Base-by-base conservation (phyloP, 37 sponge, comb jelly and placozoan genomes). In the Beroe ovata region DNA sequence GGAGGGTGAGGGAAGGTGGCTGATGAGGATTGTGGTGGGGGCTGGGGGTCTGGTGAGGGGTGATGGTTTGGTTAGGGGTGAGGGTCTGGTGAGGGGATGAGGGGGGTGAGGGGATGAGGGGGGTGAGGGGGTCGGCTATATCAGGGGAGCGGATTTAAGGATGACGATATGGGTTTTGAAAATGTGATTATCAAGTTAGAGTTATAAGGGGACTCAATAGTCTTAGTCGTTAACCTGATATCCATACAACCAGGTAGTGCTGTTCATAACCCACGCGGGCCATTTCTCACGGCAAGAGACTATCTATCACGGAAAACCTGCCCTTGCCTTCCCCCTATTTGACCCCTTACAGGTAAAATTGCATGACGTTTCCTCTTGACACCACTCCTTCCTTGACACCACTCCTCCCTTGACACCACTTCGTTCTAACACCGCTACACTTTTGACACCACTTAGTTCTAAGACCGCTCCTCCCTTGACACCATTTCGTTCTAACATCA, bases 271-370 rank as follows among this genome's bases (percentile, higher is more conserved):
- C 26, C 84, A 77, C 54, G 84, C 54, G 1, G 84, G 54, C 21
- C 84, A 77, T 35, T 77, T 77, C 28, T 39, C 84, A 0, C 2
- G 84, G 41, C 84, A 77, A 25, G 84, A 77, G 54, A 41, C 54
- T 30, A 77, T 77, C 21, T 77, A 77, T 25, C 84, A 77, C 54
- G 84, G 36, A 8, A 36, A 32, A 21, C 84, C 84, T 1, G 35
- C 36, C 2, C 19, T 77, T 2, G 84, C 54, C 42, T 77, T 77
- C 54, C 84, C 84, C 8, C 42, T 77, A n/a, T 77, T 42, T 54
- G 38, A 41, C 21, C 84, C 84, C 1, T 29, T 42, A 40, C 84
- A 77, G 84, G 84, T 69, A 63, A 23, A 23, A 63, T 63, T 58
- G 59, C 11, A 11, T 58, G 16, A 58, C 54, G 11, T 11, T 47